Percentiles rank a stretch among this genome's conserved stretches.
Evolutionary conservation across 2,113 vertebrate genomes (phyloP).

Genomic region (Oriolus oriolus): DNA sequence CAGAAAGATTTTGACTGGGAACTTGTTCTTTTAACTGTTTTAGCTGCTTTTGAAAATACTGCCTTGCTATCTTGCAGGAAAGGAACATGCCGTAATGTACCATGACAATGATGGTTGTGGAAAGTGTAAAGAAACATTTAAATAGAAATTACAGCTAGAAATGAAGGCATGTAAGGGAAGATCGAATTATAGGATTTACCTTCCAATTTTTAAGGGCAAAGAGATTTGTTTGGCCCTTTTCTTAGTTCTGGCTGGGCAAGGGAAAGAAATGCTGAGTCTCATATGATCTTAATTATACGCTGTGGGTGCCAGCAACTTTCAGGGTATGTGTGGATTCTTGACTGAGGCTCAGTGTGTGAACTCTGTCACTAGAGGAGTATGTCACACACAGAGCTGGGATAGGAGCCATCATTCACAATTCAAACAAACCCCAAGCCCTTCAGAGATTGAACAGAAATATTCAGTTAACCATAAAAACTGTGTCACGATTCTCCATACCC

Average conservation of each 20-base stretch:
- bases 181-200: neutral
- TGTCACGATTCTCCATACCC: constrained; percentile 18
- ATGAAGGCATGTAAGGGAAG: neutral
- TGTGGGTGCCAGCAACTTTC: constrained; percentile 32
- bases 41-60: neutral
- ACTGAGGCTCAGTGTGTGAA: constrained; percentile 45
- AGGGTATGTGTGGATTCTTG: constrained; percentile 42
- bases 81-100: neutral
- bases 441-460: constrained; percentile 46
- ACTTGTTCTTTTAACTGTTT: neutral
- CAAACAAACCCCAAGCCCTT: constrained; percentile 35
- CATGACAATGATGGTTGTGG: neutral
- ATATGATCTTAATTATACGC: constrained; percentile 15
- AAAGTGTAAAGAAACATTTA: neutral
- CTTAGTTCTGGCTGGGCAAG: neutral
- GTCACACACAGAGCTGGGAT: constrained; percentile 59
- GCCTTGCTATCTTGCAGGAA: neutral
- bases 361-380: constrained; percentile 41
- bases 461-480: constrained; percentile 47
- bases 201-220: neutral
- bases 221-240: neutral
- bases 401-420: constrained; percentile 64
- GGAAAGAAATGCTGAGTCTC: neutral
- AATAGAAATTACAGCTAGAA: neutral
- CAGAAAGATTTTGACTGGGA: neutral